Conservation (phyloP, 2,113 vertebrate genomes). For the Centropus unirufus region DNA sequence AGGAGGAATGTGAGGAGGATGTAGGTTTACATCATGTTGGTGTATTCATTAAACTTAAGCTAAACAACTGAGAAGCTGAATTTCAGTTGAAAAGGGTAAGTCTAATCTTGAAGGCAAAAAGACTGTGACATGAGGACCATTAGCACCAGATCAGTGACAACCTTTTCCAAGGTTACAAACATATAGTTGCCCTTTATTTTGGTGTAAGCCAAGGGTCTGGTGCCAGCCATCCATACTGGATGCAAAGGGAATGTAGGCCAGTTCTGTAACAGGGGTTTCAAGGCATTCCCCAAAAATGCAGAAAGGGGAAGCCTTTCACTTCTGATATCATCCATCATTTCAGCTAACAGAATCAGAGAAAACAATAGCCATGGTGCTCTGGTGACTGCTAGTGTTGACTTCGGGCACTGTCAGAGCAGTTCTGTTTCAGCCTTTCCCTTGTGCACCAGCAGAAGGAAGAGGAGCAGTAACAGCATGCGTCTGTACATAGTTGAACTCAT, state of each 20-base stretch:
- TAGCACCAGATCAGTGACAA: not conserved
- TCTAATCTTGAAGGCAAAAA: not conserved
- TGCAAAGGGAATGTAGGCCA: not conserved
- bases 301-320: not conserved
- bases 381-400: not conserved
- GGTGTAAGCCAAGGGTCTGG: not conserved
- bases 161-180: not conserved
- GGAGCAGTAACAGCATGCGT: not conserved
- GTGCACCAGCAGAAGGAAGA: not conserved
- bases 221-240: not conserved
- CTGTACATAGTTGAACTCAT: not conserved
- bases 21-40: not conserved
- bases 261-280: not conserved
- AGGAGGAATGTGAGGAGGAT: not conserved
- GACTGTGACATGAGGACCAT: not conserved
- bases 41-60: not conserved
- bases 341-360: not conserved
- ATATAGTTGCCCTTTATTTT: not conserved
- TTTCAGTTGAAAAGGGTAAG: not conserved
- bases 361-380: not conserved
- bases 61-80: not conserved
- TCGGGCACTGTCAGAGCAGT: not conserved
- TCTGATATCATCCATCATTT: not conserved
- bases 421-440: not conserved
- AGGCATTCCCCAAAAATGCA: not conserved